Evolutionary conservation across 2,113 vertebrate genomes (phyloP).

Genomic region (Scartelaos histophorus): DNA sequence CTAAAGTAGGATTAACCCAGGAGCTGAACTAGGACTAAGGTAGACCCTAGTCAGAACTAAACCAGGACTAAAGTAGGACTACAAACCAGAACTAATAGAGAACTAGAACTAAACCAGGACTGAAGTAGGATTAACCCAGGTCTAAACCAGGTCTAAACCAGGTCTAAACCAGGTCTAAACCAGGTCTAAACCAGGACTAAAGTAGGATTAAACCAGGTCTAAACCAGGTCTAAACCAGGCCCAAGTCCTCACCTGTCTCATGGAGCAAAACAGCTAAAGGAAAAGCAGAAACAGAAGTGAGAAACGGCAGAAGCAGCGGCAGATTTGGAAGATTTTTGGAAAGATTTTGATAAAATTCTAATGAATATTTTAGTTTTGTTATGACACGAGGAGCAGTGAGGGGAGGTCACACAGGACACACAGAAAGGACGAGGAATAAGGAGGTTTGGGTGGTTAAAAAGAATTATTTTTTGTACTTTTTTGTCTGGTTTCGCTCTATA

Average conservation of each 20-base stretch:
- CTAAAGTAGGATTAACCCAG: background rate
- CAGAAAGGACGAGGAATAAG: too few relatives aligned
- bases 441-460: too few relatives aligned
- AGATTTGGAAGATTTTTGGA: background rate
- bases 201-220: background rate
- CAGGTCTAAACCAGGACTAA: background rate
- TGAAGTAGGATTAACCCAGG: background rate
- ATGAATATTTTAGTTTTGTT: background rate
- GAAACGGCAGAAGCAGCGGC: slow-evolving; percentile 1
- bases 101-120: background rate
- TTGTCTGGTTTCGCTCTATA: too few relatives aligned
- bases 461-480: too few relatives aligned
- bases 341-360: too few relatives aligned
- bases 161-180: background rate
- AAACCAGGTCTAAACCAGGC: background rate
- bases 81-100: background rate
- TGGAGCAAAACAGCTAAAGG: slow-evolving; percentile 64
- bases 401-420: too few relatives aligned
- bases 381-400: background rate
- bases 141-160: background rate
- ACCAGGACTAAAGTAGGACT: too few relatives aligned
- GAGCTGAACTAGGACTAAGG: background rate
- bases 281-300: slow-evolving; percentile 21
- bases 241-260: slow-evolving; percentile 58
- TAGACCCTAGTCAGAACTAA: too few relatives aligned